Evolutionary conservation across 1,140 invertebrate genomes (phyloP).

Genomic region (Eufriesea mexicana): DNA sequence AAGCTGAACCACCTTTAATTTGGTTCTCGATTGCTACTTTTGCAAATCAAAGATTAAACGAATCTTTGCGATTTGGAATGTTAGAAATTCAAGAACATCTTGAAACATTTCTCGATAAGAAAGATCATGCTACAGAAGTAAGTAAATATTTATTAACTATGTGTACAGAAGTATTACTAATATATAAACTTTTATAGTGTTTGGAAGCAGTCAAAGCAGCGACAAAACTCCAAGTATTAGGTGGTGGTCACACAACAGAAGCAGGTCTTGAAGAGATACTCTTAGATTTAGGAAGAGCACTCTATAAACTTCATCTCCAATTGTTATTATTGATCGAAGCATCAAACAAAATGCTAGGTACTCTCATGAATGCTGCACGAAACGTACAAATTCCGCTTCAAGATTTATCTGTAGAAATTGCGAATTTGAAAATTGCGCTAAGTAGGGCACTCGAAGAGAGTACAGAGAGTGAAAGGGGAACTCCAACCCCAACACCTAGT

Average conservation of each 20-base stretch:
- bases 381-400: conserved; percentile 82
- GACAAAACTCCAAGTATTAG: conserved; percentile 88
- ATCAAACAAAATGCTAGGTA: conserved; percentile 93
- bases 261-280: conserved; percentile 85
- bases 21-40: conserved; percentile 88
- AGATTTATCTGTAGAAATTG: conserved; percentile 84
- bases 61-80: conserved; percentile 93
- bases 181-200: conserved; percentile 83
- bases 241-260: conserved; percentile 84
- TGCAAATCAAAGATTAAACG: conserved; percentile 86
- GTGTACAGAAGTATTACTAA: conserved; percentile 5
- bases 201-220: conserved; percentile 89
- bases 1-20: conserved; percentile 87
- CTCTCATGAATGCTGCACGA: conserved; percentile 83
- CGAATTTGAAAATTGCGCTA: conserved; percentile 82
- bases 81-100: conserved; percentile 97
- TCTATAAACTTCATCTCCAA: conserved; percentile 98
- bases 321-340: conserved; percentile 94
- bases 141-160: conserved; percentile 13
- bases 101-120: conserved; percentile 95
- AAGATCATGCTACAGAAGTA: conserved; percentile 95
- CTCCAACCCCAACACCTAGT: conserved; percentile 83
- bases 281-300: conserved; percentile 89
- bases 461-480: conserved; percentile 84
- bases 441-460: conserved; percentile 83